These are phyloP conservation scores for Peromyscus eremicus DNA, from an alignment of 2,797 vertebrate species.

Conservation along the genomic window DNA sequence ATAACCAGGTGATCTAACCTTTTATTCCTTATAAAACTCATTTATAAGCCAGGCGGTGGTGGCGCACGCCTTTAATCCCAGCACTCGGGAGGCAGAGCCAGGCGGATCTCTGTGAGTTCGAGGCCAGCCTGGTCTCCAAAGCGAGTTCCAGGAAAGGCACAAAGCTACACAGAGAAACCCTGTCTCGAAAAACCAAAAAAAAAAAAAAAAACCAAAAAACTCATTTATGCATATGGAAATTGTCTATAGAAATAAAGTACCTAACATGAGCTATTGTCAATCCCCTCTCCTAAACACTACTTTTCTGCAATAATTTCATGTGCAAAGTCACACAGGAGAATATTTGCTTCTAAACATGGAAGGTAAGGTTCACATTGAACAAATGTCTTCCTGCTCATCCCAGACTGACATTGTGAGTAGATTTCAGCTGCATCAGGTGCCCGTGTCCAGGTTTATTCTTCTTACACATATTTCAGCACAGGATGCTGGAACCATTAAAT, in stretches of 20 bases:
- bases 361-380: slow-evolving; percentile 46
- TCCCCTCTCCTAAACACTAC: neutral
- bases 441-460: neutral
- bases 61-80: no score
- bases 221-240: slow-evolving; percentile 16
- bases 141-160: no score
- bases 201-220: no score
- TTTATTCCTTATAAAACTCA: slow-evolving; percentile 45
- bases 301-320: neutral
- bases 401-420: neutral
- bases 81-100: no score
- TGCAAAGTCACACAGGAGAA: neutral
- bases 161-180: no score
- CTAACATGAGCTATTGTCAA: slow-evolving; percentile 36
- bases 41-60: no score
- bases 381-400: slow-evolving; percentile 33
- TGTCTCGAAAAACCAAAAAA: no score
- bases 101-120: no score
- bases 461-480: slow-evolving; percentile 23
- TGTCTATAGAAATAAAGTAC: neutral
- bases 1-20: neutral
- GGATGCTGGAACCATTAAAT: slow-evolving; percentile 58
- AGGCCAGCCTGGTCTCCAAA: no score
- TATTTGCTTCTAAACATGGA: slow-evolving; percentile 63
- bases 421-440: slow-evolving; percentile 56